Percentiles rank a stretch among this genome's conserved stretches.
These are phyloP conservation scores for Cacatua alba DNA, from an alignment of 2,113 vertebrate genomes.

Conservation along the genomic window DNA sequence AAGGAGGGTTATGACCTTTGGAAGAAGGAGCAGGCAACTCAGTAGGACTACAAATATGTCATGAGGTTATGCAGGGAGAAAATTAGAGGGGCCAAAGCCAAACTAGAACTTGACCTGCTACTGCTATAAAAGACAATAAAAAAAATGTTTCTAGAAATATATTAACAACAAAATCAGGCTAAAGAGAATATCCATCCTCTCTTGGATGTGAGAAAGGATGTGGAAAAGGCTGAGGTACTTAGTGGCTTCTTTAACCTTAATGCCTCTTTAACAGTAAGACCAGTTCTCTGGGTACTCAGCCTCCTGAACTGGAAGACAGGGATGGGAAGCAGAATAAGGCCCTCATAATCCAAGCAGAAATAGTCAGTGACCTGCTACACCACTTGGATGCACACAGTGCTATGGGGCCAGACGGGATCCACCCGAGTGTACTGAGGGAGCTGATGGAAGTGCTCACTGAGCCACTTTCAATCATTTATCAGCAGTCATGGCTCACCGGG, in stretches of 20 bases:
- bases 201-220: rapidly evolving
- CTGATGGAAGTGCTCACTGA: neutral
- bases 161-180: neutral
- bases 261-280: neutral
- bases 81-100: neutral
- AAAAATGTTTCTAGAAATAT: neutral
- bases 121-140: neutral
- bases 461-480: neutral
- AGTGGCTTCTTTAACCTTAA: no score
- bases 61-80: neutral
- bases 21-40: neutral
- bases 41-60: neutral
- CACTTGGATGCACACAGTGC: neutral
- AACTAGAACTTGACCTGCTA: neutral
- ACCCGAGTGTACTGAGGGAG: neutral
- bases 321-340: neutral
- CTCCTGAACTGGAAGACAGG: neutral
- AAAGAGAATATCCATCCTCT: neutral
- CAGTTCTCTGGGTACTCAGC: neutral
- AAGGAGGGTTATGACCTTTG: neutral
- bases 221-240: neutral
- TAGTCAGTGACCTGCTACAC: neutral
- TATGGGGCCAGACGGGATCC: neutral
- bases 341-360: neutral
- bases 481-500: neutral